Base-by-base conservation (phyloP, 2,888 invertebrate species). In the Catocala fraxini region DNA sequence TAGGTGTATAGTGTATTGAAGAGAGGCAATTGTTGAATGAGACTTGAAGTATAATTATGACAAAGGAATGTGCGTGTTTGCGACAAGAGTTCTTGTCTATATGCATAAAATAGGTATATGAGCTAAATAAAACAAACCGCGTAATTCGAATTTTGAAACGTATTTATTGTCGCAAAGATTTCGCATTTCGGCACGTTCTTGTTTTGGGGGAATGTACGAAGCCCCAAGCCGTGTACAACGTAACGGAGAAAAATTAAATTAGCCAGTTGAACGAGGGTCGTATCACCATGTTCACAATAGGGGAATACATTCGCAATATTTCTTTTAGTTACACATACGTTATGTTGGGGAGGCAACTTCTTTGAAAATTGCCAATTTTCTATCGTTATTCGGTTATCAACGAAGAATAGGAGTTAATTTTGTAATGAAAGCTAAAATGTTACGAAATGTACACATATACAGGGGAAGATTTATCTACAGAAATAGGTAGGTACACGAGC, bases 251-350 rank as follows among this genome's bases (percentile, higher is more conserved):
- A 74, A 78, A 78, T 77, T 76, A 76, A 78, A 78, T 75, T 74
- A 73, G 65, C 63, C 43, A 59, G 59, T 59, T 71, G 66, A 46
- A 74, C 70, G 71, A 75, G 73, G 72, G 65, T 70, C 59, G 63
- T 70, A 70, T 76, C 69, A 65, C 61, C 56, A 68, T 69, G 71
- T 70, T 65, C 68, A 70, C 74, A 70, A 68, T 68, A 68, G 74
- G 71, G 74, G 73, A 68, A 75, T 81, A 81, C 72, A 75, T 71
- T 71, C 72, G 72, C 70, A 74, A 83, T 80, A 77, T 77, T 80
- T 82, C 77, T 80, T 79, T 81, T 81, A 80, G 78, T 75, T 76
- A 77, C 79, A 77, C 65, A 59, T 75, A 39, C 66, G 63, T 59
- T 63, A 63, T 57, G 56, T 64, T 59, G 66, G 77, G 79, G 76